Conservation (phyloP, 2,113 vertebrate genomes). For the Channa argus region DNA sequence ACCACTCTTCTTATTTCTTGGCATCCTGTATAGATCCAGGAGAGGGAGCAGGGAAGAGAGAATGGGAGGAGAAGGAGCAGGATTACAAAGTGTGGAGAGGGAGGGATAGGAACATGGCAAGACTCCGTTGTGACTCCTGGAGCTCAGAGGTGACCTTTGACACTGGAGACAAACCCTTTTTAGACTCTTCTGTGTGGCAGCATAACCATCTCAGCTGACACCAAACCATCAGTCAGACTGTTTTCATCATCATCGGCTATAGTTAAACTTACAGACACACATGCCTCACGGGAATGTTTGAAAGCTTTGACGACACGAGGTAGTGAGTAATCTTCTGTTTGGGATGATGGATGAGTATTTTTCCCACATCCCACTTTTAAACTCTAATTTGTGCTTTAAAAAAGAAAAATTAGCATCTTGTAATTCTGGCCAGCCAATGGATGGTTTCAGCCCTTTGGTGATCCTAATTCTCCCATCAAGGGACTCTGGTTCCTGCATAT, state of each 20-base stretch:
- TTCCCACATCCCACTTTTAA: constrained; percentile 17
- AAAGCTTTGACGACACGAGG: constrained; percentile 40
- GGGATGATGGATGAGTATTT: not conserved
- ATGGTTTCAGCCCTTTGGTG: constrained; percentile 10
- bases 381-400: constrained; percentile 1
- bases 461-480: constrained; percentile 1
- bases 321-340: constrained; percentile 42
- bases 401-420: constrained; percentile 17
- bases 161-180: constrained; percentile 43
- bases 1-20: not conserved
- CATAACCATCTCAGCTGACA: constrained; percentile 64
- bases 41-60: constrained; percentile 25
- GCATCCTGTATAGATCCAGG: constrained; percentile 2
- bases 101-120: constrained; percentile 55
- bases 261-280: constrained; percentile 19
- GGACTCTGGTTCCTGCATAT: not conserved
- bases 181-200: constrained; percentile 3
- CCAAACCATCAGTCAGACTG: constrained; percentile 19
- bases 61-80: constrained; percentile 39
- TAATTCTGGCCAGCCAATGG: not conserved
- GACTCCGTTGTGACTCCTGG: constrained; percentile 30
- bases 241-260: not conserved
- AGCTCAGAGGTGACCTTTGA: constrained; percentile 69
- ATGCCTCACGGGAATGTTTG: constrained; percentile 31
- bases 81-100: constrained; percentile 19